phyloP scores from a whole-genome alignment of 2,113 vertebrate genomes.

The Pitta sordida region DNA sequence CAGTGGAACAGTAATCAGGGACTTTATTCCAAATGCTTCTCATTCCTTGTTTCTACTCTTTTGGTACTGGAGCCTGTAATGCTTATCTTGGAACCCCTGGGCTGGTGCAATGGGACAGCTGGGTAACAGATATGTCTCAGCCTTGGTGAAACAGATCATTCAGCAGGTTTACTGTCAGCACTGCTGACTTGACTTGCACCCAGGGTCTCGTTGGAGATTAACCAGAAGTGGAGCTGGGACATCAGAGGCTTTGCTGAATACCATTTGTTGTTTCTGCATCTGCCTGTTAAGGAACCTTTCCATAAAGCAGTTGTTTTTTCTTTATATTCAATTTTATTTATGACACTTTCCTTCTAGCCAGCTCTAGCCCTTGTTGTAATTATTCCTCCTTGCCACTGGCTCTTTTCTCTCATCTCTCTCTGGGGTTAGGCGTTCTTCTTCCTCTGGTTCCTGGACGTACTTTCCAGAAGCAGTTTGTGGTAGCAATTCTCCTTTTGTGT shows the following conservation, averaged over 20 bases:
- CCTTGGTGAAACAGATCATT: neutral
- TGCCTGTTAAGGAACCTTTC: neutral
- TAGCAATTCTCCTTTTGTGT: neutral
- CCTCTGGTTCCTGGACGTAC: neutral
- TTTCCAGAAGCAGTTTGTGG: neutral
- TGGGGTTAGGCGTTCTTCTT: neutral
- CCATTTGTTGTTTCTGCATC: neutral
- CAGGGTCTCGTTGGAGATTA: neutral
- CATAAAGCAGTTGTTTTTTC: neutral
- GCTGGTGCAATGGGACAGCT: neutral
- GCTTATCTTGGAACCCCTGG: neutral
- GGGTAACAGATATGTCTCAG: neutral
- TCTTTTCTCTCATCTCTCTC: neutral
- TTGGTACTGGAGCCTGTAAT: neutral
- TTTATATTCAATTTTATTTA: neutral
- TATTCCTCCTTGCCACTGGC: neutral
- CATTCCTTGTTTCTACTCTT: neutral
- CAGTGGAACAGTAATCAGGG: neutral
- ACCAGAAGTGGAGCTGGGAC: neutral
- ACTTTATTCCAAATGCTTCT: neutral
- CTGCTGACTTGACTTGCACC: neutral
- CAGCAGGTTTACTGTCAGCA: neutral
- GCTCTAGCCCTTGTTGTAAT: neutral
- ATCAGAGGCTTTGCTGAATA: rapidly evolving
- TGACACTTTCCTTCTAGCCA: neutral